phyloP scores from a whole-genome alignment of 1,140 invertebrate species.

The Vollenhovia emeryi region DNA sequence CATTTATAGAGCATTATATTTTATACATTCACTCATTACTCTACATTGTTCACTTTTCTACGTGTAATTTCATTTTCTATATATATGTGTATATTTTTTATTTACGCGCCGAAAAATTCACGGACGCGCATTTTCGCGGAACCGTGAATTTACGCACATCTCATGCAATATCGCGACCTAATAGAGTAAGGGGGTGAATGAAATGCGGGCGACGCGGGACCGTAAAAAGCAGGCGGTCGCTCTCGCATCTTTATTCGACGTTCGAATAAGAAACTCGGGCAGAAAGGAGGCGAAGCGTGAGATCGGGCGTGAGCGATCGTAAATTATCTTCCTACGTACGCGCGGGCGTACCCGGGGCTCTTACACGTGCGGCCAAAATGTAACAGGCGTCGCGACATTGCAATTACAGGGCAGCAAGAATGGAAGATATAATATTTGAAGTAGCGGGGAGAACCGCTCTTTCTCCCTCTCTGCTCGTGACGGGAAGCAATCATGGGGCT shows the following conservation, averaged over 20 bases:
- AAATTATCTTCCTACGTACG: constrained; percentile 52
- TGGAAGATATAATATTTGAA: constrained; percentile 44
- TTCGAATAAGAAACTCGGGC: constrained; percentile 42
- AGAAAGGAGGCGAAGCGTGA: neutral
- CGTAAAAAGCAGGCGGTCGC: constrained; percentile 59
- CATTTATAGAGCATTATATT: neutral
- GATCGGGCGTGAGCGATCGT: constrained; percentile 32
- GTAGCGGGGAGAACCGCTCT: neutral
- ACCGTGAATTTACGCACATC: constrained; percentile 41
- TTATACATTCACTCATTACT: neutral
- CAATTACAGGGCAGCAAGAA: constrained; percentile 41
- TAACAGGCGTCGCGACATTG: constrained; percentile 31
- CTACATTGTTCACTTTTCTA: neutral
- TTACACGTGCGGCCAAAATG: constrained; percentile 7
- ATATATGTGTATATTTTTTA: neutral
- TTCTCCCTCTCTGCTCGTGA: constrained; percentile 11
- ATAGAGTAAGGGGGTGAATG: constrained; percentile 26
- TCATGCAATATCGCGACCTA: constrained; percentile 57
- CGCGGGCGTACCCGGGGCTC: neutral
- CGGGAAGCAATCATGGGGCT: constrained; percentile 25
- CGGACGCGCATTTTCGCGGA: neutral
- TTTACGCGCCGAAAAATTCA: neutral
- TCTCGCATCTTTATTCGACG: constrained; percentile 51
- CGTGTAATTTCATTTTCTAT: neutral
- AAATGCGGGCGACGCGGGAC: constrained; percentile 46